These are phyloP conservation scores for Promerops cafer DNA, from an alignment of 2,113 vertebrate species.

Conservation along the genomic window DNA sequence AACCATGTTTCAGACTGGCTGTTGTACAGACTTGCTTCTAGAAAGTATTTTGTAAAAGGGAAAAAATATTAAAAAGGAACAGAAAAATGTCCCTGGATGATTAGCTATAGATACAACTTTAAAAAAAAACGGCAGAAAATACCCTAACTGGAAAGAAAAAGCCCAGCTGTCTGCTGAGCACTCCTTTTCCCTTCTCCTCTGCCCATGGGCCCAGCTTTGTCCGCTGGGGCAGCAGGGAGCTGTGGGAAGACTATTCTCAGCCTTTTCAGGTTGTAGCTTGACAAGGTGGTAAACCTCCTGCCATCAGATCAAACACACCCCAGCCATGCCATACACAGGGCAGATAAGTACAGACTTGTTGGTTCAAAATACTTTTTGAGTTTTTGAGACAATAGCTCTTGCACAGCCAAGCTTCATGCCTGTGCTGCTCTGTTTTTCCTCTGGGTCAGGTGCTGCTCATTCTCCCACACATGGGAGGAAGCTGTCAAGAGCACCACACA, in stretches of 20 bases:
- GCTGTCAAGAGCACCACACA: fast-evolving
- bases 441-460: background rate
- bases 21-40: background rate
- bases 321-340: background rate
- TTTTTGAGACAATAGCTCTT: background rate
- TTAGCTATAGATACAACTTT: background rate
- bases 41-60: background rate
- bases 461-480: fast-evolving
- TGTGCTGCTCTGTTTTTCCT: background rate
- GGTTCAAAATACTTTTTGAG: background rate
- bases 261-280: background rate
- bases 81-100: background rate
- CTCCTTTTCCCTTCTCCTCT: background rate
- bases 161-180: background rate
- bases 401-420: background rate
- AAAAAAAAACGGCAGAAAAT: background rate
- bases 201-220: fast-evolving
- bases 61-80: background rate
- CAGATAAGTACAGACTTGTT: background rate
- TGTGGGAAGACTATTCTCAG: background rate
- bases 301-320: background rate
- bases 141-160: background rate
- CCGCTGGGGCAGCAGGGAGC: fast-evolving
- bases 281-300: background rate
- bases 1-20: background rate